phyloP scores from a whole-genome alignment of 1,140 invertebrate species.

The Drosophila athabasca region DNA sequence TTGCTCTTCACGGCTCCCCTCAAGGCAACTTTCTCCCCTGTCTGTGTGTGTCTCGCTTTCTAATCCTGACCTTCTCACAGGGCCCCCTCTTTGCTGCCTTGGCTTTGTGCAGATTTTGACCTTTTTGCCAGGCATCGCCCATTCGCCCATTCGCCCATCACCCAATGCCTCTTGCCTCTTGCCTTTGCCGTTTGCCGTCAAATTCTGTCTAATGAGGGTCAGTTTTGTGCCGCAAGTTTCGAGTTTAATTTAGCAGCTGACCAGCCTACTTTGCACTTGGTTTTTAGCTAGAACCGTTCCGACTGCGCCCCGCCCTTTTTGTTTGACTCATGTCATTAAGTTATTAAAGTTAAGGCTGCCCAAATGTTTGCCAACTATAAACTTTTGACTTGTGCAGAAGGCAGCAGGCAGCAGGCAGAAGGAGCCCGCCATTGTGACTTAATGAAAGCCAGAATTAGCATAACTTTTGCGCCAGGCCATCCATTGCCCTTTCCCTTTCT shows the following conservation, averaged over 20 bases:
- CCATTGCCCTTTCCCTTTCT: slow-evolving; percentile 14
- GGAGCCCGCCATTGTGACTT: slow-evolving; percentile 57
- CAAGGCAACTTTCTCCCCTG: slow-evolving; percentile 41
- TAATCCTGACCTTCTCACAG: slow-evolving; percentile 37
- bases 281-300: slow-evolving; percentile 4
- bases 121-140: slow-evolving; percentile 49
- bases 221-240: slow-evolving; percentile 38
- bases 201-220: slow-evolving; percentile 71
- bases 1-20: slow-evolving; percentile 28
- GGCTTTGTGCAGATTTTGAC: slow-evolving; percentile 56
- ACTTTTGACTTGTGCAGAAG: slow-evolving; percentile 60
- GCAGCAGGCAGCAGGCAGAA: slow-evolving; percentile 19
- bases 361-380: slow-evolving; percentile 75
- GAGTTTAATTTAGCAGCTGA: slow-evolving; percentile 74
- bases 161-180: slow-evolving; percentile 18
- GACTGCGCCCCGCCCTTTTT: neutral
- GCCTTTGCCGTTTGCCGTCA: slow-evolving; percentile 22
- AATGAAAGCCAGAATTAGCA: slow-evolving; percentile 78
- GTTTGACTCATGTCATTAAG: slow-evolving; percentile 71
- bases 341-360: slow-evolving; percentile 71
- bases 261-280: slow-evolving; percentile 74
- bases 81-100: slow-evolving; percentile 17
- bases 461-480: slow-evolving; percentile 51
- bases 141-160: slow-evolving; percentile 15
- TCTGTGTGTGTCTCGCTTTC: slow-evolving; percentile 39